A percentile compares a stretch with the other conserved stretches of the same genome.
Evolutionary conservation across 2,797 vertebrate genomes (phyloP).

Genomic region (Valencia hispanica): DNA sequence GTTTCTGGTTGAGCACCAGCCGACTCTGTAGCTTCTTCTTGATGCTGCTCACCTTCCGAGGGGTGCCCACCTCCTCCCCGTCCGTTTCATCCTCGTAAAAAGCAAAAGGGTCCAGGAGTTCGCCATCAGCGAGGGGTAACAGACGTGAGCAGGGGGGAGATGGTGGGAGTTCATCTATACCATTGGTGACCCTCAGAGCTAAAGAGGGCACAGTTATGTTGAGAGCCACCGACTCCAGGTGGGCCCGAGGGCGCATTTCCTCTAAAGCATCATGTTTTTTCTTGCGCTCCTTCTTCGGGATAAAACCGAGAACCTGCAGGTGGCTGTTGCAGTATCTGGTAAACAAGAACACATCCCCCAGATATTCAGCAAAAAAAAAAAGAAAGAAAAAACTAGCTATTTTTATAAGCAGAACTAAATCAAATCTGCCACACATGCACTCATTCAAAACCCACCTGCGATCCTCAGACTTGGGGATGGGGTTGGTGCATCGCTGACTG

Average conservation of each 20-base stretch:
- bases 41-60: conserved; percentile 88
- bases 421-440: conserved; percentile 1
- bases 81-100: conserved; percentile 90
- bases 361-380: not conserved
- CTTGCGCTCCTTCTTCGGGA: conserved; percentile 99
- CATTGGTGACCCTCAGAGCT: conserved; percentile 94
- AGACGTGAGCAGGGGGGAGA: conserved; percentile 92
- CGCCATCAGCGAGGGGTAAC: conserved; percentile 88
- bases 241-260: conserved; percentile 90
- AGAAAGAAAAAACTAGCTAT: not conserved
- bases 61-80: conserved; percentile 85
- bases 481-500: conserved; percentile 99
- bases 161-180: conserved; percentile 92
- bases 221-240: conserved; percentile 95
- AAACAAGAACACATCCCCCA: conserved; percentile 33
- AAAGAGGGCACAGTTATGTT: conserved; percentile 95
- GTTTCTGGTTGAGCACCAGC: conserved; percentile 90
- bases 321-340: conserved; percentile 99
- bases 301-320: conserved; percentile 98
- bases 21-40: conserved; percentile 94
- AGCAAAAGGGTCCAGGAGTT: conserved; percentile 95
- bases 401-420: conserved; percentile 1
- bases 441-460: conserved; percentile 85
- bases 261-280: conserved; percentile 97
- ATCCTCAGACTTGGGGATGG: conserved; percentile 99